These are phyloP conservation scores for Tadarida brasiliensis DNA, from an alignment of 2,797 vertebrate species.

Conservation along the genomic window DNA sequence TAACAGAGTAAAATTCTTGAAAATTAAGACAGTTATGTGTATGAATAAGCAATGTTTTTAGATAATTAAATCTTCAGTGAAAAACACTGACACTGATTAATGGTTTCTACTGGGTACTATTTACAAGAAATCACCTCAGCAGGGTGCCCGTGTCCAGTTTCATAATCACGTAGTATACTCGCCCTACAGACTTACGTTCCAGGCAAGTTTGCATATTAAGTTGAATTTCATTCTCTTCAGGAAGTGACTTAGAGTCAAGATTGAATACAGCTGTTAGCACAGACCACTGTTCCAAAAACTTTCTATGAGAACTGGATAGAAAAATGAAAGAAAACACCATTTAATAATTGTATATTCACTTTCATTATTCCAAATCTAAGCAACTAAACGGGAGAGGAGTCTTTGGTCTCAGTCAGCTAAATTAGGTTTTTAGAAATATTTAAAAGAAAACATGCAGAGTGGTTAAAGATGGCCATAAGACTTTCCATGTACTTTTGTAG, in stretches of 20 bases:
- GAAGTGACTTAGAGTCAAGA: conserved; percentile 87
- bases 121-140: conserved; percentile 88
- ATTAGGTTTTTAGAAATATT: conserved; percentile 74
- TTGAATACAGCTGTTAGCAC: conserved; percentile 88
- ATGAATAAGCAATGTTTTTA: conserved; percentile 28
- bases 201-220: conserved; percentile 84
- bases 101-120: conserved; percentile 83
- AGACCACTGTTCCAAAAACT: conserved; percentile 83
- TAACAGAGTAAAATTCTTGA: conserved; percentile 46
- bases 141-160: conserved; percentile 84
- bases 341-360: conserved; percentile 82
- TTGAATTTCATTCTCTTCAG: conserved; percentile 88
- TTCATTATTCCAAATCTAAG: conserved; percentile 73
- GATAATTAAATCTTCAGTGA: conserved; percentile 63
- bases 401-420: conserved; percentile 65
- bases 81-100: conserved; percentile 83
- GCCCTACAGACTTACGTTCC: conserved; percentile 83
- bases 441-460: conserved; percentile 70
- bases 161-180: conserved; percentile 86
- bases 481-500: conserved; percentile 62
- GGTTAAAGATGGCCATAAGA: conserved; percentile 47
- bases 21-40: conserved; percentile 24
- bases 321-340: conserved; percentile 78
- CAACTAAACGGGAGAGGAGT: conserved; percentile 59
- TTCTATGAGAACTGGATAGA: conserved; percentile 82